Conservation (phyloP, 2,113 vertebrate genomes). For the Gymnocephalus cernua region DNA sequence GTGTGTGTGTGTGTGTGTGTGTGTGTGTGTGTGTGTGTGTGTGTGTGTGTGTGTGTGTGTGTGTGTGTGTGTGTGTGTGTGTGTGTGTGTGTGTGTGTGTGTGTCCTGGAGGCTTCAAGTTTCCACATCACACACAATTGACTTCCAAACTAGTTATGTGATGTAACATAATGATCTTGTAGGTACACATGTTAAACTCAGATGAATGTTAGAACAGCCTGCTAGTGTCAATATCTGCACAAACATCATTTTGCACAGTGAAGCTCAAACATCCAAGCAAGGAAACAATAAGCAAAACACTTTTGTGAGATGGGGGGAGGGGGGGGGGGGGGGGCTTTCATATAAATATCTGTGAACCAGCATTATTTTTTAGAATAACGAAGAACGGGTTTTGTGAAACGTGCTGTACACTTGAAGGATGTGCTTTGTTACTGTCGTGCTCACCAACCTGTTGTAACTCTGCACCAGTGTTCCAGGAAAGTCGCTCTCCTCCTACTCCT, state of each 20-base stretch:
- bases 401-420: constrained; percentile 1
- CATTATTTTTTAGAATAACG: no score
- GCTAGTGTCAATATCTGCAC: background rate
- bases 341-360: background rate
- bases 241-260: background rate
- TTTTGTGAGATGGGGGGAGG: no score
- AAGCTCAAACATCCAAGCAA: background rate
- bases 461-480: constrained; percentile 67
- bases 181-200: background rate
- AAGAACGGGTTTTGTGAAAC: background rate
- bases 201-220: background rate
- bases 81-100: background rate
- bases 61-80: background rate
- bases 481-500: constrained; percentile 58
- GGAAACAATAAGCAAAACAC: no score
- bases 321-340: background rate
- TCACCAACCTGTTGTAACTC: constrained; percentile 66
- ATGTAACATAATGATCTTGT: constrained; percentile 2
- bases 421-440: constrained; percentile 30
- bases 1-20: background rate
- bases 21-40: background rate
- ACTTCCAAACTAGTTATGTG: background rate
- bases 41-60: background rate
- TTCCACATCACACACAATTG: background rate
- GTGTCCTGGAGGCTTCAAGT: background rate